phyloP scores from a whole-genome alignment of 2,113 vertebrate species.

The Proteles cristata region DNA sequence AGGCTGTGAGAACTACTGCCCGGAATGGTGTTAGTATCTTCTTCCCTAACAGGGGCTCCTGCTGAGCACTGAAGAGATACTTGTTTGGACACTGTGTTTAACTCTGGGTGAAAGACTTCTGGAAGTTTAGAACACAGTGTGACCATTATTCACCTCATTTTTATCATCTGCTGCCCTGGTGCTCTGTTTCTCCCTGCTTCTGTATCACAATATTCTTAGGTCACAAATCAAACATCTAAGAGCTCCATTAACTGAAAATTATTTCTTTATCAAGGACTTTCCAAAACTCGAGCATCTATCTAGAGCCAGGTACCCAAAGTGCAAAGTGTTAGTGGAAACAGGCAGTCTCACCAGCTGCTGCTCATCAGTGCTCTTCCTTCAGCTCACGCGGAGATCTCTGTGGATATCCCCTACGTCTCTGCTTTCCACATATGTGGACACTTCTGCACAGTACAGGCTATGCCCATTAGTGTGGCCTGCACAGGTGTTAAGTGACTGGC shows the following conservation, averaged over 20 bases:
- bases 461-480: background rate
- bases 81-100: background rate
- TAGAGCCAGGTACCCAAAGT: background rate
- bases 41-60: background rate
- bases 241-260: background rate
- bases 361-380: background rate
- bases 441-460: background rate
- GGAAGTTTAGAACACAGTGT: background rate
- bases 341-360: background rate
- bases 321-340: background rate
- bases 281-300: background rate
- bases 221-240: constrained; percentile 23
- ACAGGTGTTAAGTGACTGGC: background rate
- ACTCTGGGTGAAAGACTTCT: background rate
- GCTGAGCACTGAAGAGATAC: background rate
- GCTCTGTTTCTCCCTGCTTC: background rate
- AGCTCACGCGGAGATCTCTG: too few species aligned
- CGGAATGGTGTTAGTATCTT: background rate
- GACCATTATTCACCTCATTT: background rate
- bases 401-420: background rate
- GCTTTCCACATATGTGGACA: background rate
- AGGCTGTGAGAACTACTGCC: background rate
- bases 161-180: background rate
- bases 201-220: background rate
- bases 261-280: background rate